Conservation (phyloP, 2,113 vertebrate genomes). For the Irena cyanogastra region DNA sequence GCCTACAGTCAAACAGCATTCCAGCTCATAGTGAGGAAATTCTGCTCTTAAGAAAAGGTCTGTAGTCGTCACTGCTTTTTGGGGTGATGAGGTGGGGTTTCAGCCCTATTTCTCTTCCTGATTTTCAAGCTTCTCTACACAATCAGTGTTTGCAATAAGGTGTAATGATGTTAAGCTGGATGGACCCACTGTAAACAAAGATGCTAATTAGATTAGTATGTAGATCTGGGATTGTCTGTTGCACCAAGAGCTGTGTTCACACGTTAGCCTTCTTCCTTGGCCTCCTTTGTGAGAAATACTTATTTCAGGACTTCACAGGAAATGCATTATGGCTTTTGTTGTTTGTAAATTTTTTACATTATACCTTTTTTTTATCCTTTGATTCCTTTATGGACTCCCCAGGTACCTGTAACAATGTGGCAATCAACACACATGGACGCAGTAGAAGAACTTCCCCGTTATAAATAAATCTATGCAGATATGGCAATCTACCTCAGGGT, state of each 20-base stretch:
- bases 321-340: not conserved
- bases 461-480: conserved; percentile 9
- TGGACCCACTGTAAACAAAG: not conserved
- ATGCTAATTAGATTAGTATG: not conserved
- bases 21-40: not conserved
- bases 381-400: not conserved
- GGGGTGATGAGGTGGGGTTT: not conserved
- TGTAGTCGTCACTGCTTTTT: not conserved
- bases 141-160: not conserved
- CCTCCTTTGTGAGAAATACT: not conserved
- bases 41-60: not conserved
- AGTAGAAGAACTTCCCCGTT: not conserved
- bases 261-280: not conserved
- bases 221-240: not conserved
- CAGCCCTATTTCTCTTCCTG: not conserved
- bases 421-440: not conserved
- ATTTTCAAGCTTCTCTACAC: not conserved
- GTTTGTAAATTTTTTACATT: not conserved
- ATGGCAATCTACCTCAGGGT: not conserved
- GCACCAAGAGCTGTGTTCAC: not conserved
- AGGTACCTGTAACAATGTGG: not conserved
- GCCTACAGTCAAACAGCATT: accelerated
- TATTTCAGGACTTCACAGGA: not conserved
- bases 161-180: not conserved
- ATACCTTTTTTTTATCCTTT: not conserved